These are phyloP conservation scores for Rhabdomys dilectus DNA, from an alignment of 2,113 vertebrate genomes.

Conservation along the genomic window DNA sequence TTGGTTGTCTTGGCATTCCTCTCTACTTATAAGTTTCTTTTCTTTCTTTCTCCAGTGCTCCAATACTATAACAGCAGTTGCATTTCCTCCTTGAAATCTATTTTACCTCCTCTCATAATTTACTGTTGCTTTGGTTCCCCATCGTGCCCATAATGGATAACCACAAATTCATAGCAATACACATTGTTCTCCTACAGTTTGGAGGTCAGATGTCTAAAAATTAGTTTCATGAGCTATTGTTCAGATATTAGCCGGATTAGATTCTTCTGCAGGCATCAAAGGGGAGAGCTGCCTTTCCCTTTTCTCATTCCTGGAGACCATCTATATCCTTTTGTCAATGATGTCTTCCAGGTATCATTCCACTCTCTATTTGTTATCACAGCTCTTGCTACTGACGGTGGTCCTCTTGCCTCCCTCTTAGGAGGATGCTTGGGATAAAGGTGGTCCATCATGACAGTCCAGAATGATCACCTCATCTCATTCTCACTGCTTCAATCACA, in stretches of 20 bases:
- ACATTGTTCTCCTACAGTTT: background rate
- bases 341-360: background rate
- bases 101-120: conserved; percentile 29
- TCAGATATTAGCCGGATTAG: background rate
- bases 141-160: background rate
- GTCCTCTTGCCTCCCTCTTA: background rate
- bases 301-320: background rate
- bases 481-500: background rate
- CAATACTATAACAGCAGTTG: background rate
- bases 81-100: conserved; percentile 1
- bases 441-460: background rate
- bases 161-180: background rate
- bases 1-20: background rate
- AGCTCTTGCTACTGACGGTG: background rate
- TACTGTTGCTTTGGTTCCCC: background rate
- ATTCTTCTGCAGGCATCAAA: background rate
- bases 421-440: background rate
- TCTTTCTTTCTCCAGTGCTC: background rate
- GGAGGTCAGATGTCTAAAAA: background rate
- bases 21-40: background rate
- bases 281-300: background rate
- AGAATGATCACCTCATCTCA: background rate
- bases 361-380: background rate
- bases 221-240: background rate
- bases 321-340: background rate